A percentile compares a stretch with the other conserved stretches of the same genome.
Conservation (phyloP, 2,888 invertebrate species). For the Leptinotarsa rubiginosa region DNA sequence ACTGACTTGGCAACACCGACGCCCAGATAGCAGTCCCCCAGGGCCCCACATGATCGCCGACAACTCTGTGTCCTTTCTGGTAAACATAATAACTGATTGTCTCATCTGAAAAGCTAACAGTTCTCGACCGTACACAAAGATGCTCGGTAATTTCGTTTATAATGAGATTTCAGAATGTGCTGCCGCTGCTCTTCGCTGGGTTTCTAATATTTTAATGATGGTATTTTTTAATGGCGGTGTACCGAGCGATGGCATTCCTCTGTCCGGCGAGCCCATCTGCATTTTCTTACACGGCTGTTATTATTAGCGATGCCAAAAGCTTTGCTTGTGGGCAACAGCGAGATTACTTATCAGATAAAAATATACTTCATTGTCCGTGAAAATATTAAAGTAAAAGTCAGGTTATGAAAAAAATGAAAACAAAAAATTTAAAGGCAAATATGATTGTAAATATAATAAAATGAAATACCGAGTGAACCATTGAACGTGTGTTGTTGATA, state of each 20-base stretch:
- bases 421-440: too few species aligned
- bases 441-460: too few species aligned
- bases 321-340: neutral
- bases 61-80: constrained; percentile 38
- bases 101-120: constrained; percentile 39
- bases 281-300: neutral
- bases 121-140: constrained; percentile 22
- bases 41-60: constrained; percentile 44
- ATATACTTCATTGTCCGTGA: too few species aligned
- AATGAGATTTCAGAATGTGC: constrained; percentile 30
- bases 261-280: neutral
- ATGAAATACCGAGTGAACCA: too few species aligned
- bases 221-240: constrained; percentile 18
- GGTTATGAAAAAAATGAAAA: too few species aligned
- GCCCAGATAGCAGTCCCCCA: constrained; percentile 3
- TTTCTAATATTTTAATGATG: constrained; percentile 27
- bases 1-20: too few species aligned
- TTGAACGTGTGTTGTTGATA: too few species aligned
- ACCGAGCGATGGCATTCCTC: constrained; percentile 8
- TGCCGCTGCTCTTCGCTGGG: constrained; percentile 17
- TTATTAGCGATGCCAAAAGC: constrained; percentile 1
- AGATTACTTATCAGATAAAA: too few species aligned
- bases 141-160: constrained; percentile 29
- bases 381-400: too few species aligned
- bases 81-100: constrained; percentile 45